Evolutionary conservation across 2,113 vertebrate genomes (phyloP).

Genomic region (Carassius gibelio): DNA sequence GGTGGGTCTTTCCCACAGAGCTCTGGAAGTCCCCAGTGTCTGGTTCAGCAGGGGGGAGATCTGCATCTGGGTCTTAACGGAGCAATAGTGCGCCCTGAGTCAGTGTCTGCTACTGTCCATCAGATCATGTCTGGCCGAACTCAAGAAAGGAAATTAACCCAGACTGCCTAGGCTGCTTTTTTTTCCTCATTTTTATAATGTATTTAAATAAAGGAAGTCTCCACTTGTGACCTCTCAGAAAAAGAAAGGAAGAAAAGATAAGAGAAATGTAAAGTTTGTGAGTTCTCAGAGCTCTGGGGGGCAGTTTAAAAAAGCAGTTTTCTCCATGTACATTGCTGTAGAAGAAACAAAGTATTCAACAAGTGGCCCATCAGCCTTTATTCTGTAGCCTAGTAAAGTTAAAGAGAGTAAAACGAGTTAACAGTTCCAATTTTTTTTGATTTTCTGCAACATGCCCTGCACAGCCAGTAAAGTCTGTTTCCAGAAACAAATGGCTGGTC

Average conservation of each 20-base stretch:
- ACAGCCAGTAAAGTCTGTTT: not conserved
- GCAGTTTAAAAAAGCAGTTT: not conserved
- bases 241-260: too few relatives aligned
- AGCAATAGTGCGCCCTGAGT: constrained; percentile 27
- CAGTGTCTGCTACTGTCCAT: constrained; percentile 22
- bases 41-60: constrained; percentile 33
- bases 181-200: not conserved
- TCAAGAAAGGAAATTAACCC: constrained; percentile 46
- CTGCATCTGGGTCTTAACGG: constrained; percentile 13
- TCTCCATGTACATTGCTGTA: too few relatives aligned
- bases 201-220: constrained; percentile 50
- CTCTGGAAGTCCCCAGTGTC: constrained; percentile 39
- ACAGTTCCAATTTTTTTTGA: not conserved
- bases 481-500: not conserved
- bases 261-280: not conserved
- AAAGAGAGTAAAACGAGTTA: not conserved
- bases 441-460: not conserved
- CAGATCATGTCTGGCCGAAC: constrained; percentile 24
- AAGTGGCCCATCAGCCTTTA: not conserved
- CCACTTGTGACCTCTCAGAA: not conserved
- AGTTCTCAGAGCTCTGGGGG: not conserved
- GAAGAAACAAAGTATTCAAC: too few relatives aligned
- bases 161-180: constrained; percentile 10
- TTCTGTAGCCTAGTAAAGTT: not conserved
- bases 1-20: constrained; percentile 20